phyloP scores from a whole-genome alignment of 30 jellyfish, hydroid and myxozoan species.

The Aurelia aurita region DNA sequence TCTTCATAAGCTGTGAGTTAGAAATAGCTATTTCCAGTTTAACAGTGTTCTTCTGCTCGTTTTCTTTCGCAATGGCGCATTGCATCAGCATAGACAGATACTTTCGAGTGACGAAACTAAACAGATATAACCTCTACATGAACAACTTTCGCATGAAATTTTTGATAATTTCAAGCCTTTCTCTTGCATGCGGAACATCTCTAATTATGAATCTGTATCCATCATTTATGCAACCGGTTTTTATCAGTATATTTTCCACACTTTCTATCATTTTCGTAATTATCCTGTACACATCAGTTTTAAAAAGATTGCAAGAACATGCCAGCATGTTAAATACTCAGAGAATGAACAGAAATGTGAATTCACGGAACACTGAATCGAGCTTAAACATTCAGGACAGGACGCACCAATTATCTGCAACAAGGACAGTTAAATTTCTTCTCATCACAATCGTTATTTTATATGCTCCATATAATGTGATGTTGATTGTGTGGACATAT shows the following conservation, averaged over 20 bases:
- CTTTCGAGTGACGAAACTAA: constrained; percentile 40
- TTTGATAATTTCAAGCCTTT: constrained; percentile 20
- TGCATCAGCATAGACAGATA: constrained; percentile 40
- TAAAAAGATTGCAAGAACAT: neutral
- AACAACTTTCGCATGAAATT: constrained; percentile 44
- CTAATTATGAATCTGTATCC: neutral
- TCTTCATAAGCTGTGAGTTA: constrained; percentile 18
- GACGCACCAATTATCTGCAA: constrained; percentile 54
- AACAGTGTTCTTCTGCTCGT: constrained; percentile 16
- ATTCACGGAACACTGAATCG: constrained; percentile 1
- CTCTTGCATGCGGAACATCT: constrained; percentile 2
- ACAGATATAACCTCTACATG: constrained; percentile 49
- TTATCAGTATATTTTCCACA: neutral
- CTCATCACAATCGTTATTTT: constrained; percentile 40
- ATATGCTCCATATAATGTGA: constrained; percentile 42
- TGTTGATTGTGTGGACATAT: constrained; percentile 10
- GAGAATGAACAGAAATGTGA: neutral
- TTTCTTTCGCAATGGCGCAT: constrained; percentile 33
- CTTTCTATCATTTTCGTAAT: neutral
- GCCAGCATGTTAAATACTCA: constrained; percentile 8
- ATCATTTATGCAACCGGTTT: constrained; percentile 22
- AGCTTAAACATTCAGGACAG: constrained; percentile 13
- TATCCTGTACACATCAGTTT: neutral
- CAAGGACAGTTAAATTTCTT: constrained; percentile 44
- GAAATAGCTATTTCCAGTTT: constrained; percentile 2